Evolutionary conservation across 2,888 invertebrate genomes (phyloP).

Genomic region (Sabatieria punctata): DNA sequence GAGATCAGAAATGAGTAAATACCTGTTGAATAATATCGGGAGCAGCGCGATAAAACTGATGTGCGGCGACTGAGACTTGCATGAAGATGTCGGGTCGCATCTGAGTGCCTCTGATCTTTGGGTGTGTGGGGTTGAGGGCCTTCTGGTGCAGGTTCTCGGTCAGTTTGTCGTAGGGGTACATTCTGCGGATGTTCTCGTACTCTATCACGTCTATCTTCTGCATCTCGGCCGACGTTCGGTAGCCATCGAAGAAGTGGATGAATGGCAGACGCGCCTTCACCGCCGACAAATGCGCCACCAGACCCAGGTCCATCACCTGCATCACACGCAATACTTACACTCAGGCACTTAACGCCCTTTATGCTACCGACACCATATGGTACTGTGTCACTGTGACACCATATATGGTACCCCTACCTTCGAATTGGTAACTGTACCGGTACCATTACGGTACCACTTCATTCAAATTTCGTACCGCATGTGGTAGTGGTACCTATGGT

Average conservation of each 20-base stretch:
- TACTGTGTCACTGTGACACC: too few species aligned
- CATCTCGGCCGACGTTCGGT: constrained; percentile 16
- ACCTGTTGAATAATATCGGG: constrained; percentile 13
- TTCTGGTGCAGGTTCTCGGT: constrained; percentile 13
- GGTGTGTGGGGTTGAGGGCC: constrained; percentile 15
- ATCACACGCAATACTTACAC: background rate
- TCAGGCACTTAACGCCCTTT: too few species aligned
- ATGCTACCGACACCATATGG: too few species aligned
- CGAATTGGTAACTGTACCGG: too few species aligned
- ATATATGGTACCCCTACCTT: too few species aligned
- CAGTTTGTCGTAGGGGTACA: constrained; percentile 12
- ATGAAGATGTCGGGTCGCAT: constrained; percentile 17
- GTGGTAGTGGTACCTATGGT: too few species aligned
- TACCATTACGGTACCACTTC: too few species aligned
- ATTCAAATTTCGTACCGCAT: too few species aligned
- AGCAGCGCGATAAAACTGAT: constrained; percentile 12
- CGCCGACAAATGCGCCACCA: constrained; percentile 14
- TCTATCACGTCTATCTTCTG: constrained; percentile 13
- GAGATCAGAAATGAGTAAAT: too few species aligned
- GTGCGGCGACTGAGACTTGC: constrained; percentile 14
- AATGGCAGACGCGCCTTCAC: constrained; percentile 14
- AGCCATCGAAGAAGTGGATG: constrained; percentile 17
- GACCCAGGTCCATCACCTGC: constrained; percentile 14
- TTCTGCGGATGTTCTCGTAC: constrained; percentile 12
- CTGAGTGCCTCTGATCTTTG: constrained; percentile 14